Evolutionary conservation across 2,113 vertebrate genomes (phyloP).

Genomic region (Climacteris rufus): DNA sequence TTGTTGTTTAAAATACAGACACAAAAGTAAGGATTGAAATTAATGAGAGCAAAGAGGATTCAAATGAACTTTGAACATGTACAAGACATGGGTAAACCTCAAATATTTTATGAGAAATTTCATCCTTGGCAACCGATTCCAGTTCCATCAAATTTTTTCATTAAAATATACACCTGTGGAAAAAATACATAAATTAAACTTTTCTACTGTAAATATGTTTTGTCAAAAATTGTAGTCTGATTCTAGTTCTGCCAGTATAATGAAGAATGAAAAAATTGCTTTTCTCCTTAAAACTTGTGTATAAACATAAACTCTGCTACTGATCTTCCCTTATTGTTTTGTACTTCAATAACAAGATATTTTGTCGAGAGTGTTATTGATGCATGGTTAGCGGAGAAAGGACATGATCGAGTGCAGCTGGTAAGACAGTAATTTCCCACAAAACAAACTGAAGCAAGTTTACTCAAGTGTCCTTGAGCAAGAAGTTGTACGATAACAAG

Average conservation of each 20-base stretch:
- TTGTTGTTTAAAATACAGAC: not conserved
- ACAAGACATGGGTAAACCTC: not conserved
- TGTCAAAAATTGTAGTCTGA: not conserved
- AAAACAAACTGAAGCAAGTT: no score
- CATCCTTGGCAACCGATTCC: not conserved
- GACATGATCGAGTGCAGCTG: no score
- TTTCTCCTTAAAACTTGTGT: not conserved
- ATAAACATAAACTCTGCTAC: not conserved
- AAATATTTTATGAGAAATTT: not conserved
- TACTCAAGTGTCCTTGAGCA: no score
- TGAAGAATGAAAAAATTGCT: not conserved
- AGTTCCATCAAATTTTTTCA: not conserved
- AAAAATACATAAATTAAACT: not conserved
- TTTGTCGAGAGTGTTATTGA: no score
- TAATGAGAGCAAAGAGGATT: not conserved
- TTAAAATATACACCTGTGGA: not conserved
- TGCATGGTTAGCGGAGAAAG: no score
- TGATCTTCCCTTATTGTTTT: not conserved
- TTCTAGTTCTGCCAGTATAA: not conserved
- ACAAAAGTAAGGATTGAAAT: not conserved
- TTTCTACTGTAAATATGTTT: not conserved
- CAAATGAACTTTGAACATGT: not conserved
- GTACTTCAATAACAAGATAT: not conserved
- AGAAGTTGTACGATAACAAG: no score
- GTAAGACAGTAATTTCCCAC: no score